Evolutionary conservation across 2,888 invertebrate species (phyloP).

Genomic region (Philhelius pedissequus): DNA sequence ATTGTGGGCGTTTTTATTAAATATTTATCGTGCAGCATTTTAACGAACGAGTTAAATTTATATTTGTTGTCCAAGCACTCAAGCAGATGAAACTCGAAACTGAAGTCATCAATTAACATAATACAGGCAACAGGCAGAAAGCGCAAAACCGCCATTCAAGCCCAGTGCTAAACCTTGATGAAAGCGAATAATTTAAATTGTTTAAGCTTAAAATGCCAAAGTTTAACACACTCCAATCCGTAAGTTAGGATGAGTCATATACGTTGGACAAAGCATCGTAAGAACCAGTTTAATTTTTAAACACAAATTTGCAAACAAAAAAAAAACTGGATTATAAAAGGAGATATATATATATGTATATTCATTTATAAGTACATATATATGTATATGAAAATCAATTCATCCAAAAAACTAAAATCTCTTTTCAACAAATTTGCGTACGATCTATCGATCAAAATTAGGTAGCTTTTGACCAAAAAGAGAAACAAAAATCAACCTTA

Average conservation of each 20-base stretch:
- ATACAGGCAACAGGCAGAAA: constrained; percentile 14
- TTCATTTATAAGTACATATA: not conserved
- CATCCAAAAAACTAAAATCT: not conserved
- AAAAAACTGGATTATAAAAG: constrained; percentile 5
- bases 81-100: not conserved
- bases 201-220: constrained; percentile 17
- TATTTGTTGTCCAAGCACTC: not conserved
- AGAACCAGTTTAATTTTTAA: constrained; percentile 36
- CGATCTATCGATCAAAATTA: not conserved
- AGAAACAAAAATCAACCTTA: not conserved
- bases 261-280: constrained; percentile 14
- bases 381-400: not conserved
- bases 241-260: constrained; percentile 28
- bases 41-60: not conserved
- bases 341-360: not conserved
- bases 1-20: not conserved
- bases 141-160: not conserved
- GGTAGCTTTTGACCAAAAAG: not conserved
- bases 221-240: constrained; percentile 21
- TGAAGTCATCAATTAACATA: constrained; percentile 52
- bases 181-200: constrained; percentile 10
- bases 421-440: not conserved
- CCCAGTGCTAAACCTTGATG: constrained; percentile 18
- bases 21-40: not conserved
- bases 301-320: not conserved